Base-by-base conservation (phyloP, 1,140 invertebrate genomes). In the Lepidurus apus region DNA sequence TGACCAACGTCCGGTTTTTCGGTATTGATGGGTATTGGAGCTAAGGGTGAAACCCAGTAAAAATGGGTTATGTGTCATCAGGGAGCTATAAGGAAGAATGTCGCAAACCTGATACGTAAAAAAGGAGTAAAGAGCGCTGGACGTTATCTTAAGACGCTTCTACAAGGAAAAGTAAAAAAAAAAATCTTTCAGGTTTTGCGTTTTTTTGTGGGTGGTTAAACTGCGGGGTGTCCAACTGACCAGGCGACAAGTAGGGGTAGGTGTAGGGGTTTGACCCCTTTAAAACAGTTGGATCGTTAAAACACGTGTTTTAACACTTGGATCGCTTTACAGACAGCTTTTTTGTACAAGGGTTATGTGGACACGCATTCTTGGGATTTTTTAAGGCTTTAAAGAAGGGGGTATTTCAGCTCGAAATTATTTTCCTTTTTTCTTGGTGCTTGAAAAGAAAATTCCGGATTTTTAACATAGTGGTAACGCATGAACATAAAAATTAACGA, bases 281-380 rank as follows among this genome's bases (percentile, higher is more conserved):
- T 34, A 34, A 34, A 34, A 34, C 34, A 34, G 34, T 34, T 34
- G 34, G 4, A 34, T 34, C 34, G 34, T 65, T 65, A 13, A 65
- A 65, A 65, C 53, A 65, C 53, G 53, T 65, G 53, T 65, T 65
- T 65, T 65, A 65, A 17, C 53, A 65, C 53, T 65, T 65, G 21
- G 21, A 65, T 65, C 53, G 17, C 53, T 17, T 7, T n/a, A 21
- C 53, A 65, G 53, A 7, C 13, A 65, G 53, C 53, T 65, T 65
- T 65, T 65, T 65, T 65, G 53, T 65, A 21, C 53, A 13, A 21
- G 13, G 53, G 53, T 13, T n/a, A 21, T 65, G 53, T 21, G 17
- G 7, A 17, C 10, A 17, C n/a, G 53, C 53, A 65, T 65, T 65
- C 53, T 17, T 65, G 53, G 53, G 21, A 65, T 65, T 9, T 65